Base-by-base conservation (phyloP, 2,888 invertebrate species). In the Nemotelus pantherinus region DNA sequence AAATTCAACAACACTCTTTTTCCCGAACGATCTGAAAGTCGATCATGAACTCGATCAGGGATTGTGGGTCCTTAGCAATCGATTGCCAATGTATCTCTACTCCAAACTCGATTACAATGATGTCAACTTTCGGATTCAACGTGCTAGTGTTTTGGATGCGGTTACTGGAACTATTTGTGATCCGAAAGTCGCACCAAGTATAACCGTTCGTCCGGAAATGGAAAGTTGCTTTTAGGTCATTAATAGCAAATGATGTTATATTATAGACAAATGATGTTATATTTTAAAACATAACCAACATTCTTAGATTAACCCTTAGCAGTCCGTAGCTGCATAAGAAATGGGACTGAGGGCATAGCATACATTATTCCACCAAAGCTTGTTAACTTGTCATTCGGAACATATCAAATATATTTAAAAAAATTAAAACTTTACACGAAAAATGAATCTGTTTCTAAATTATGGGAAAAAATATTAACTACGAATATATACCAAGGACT, bases 21-120 rank as follows among this genome's bases (percentile, higher is more conserved):
- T 95, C 84, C 95, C 95, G 0, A 95, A 95, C 82, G 95, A 95
- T 83, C 85, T 95, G 63, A 93, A 93, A 85, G 88, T 95, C 7
- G 95, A 95, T 82, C 89, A 91, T 78, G 93, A 92, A 57, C 39
- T 70, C 2, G 77, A 80, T 25, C 92, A 94, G 83, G 92, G 89
- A 77, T 88, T 95, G 6, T 95, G 95, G 95, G 89, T 94, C 3
- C 89, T 95, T 81, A 91, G 93, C 2, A 95, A 95, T 85, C 89
- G 90, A 44, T 85, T 95, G 79, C 94, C 94, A 1, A 90, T 92
- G 86, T 95, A 91, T 85, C 89, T 95, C 72, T 93, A 92, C 72
- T 89, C 89, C 0, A 87, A 89, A 5, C 85, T 95, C 68, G 89
- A 93, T 82, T 87, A 87, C 39, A 87, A 89, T 55, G 92, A 92